Evolutionary conservation across 2,113 vertebrate species (phyloP), one percentile per base, ranked within the genome.

Genomic region (Rhinopithecus roxellana): DNA sequence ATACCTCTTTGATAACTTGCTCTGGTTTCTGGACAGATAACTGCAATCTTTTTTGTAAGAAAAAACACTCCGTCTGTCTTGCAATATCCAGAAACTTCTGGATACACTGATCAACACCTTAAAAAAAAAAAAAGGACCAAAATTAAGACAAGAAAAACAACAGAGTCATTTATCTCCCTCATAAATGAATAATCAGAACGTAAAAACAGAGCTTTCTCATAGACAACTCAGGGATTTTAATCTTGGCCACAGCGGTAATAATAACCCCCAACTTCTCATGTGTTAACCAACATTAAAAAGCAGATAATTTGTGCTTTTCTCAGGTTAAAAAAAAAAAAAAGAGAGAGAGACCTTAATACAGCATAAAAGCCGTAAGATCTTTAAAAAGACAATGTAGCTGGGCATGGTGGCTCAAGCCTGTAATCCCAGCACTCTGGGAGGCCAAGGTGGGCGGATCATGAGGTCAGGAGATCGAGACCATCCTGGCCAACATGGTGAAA

Each of bases 11-110:
- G 98, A 99, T 99, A 87, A 99, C 99, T 98, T 99, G 99, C 61
- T 99, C 99, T 61, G 99, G 99, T 98, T 99, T 99, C 98, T 99
- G 99, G 69, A 99, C 99, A 45, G 99, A 99, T 1, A 99, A 98
- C 97, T 99, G 99, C 84, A 99, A 98, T 95, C 99, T 98, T 98
- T 99, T 99, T 98, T 99, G 99, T 67, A 99, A 98, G 97, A 99
- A 99, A 98, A 99, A 99, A 79, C 99, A 99, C 97, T 99, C 99
- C 0, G 99, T 99, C 98, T 99, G 99, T 98, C 99, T 99, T 95
- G 99, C 99, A 89, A 99, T 99, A 89, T 99, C 99, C 96, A 99
- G 98, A 98, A 99, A 99, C 97, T 99, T 99, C 86, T 99, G 99
- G 87, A 99, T 99, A 98, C 99, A 99, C 88, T 99, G 99, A 97